These are phyloP conservation scores for Kryptopterus vitreolus DNA, from an alignment of 2,797 vertebrate genomes.

Conservation along the genomic window DNA sequence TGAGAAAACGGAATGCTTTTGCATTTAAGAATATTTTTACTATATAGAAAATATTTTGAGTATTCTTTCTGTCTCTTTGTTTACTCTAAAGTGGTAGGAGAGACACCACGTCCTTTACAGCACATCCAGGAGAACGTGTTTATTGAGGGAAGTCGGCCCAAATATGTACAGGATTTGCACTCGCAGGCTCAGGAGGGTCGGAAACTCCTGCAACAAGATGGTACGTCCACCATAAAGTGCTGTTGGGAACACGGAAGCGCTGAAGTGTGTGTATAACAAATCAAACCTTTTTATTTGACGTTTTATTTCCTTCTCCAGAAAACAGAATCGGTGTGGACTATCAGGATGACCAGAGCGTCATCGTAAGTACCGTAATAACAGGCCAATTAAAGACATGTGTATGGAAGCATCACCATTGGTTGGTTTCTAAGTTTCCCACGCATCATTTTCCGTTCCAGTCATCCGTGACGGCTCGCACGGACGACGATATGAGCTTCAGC, in stretches of 20 bases:
- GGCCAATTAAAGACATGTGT: background rate
- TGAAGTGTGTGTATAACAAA: background rate
- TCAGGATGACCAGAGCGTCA: constrained; percentile 83
- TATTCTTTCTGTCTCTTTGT: background rate
- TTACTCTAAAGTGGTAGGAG: constrained; percentile 76
- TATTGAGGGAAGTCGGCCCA: constrained; percentile 80
- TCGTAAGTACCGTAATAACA: constrained; percentile 73
- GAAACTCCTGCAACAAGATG: constrained; percentile 89
- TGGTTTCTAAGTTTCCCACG: background rate
- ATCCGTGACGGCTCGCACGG: constrained; percentile 62
- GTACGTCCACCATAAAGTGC: constrained; percentile 63
- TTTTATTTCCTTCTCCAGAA: constrained; percentile 72
- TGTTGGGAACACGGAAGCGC: background rate
- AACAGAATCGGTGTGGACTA: constrained; percentile 80
- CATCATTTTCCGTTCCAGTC: constrained; percentile 70
- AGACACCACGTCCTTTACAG: constrained; percentile 67
- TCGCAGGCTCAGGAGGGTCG: constrained; percentile 87
- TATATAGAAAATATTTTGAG: background rate
- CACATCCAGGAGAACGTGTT: constrained; percentile 89
- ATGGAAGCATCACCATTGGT: background rate
- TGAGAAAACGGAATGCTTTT: background rate
- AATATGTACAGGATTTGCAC: constrained; percentile 90
- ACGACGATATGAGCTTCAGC: constrained; percentile 76
- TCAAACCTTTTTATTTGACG: background rate
- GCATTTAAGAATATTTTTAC: background rate